Evolutionary conservation across 2,113 vertebrate genomes (phyloP), one percentile per base, ranked within the genome.

Genomic region (Pogonocichla stellata): DNA sequence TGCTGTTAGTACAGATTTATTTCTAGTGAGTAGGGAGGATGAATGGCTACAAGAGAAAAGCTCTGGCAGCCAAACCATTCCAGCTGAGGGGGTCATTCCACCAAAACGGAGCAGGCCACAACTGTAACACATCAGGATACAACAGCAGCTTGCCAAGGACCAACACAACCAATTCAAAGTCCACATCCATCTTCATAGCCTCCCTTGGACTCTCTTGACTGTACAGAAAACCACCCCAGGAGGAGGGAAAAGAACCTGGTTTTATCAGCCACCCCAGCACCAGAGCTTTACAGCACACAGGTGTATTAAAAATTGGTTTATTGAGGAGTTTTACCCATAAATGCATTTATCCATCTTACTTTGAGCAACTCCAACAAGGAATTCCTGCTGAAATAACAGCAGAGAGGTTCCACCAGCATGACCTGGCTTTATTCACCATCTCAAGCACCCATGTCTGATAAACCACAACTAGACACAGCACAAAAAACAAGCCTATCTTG

Each of bases 11-110:
- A 42, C 1, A 6, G 29, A 58, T 36, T 33, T 26, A 31, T 48
- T 36, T 42, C 40, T 38, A 28, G 61, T 0, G 16, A 23, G 19
- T 0, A 38, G 20, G 15, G 14, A 42, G 25, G 31, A 47, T 28
- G 31, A 65, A 86, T 82, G 26, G 36, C 40, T 61, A 9, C 0
- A 0, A 26, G 13, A 74, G 15, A 42, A 0, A 3, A 79, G 62
- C 24, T 66, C 42, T 66, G 51, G 23, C 9, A 74, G 28, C 10
- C 20, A 66, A 57, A 74, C 8, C 12, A 14, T 31, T 74, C 28
- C 34, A 66, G 34, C 4, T 36, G 23, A 36, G 3, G 8, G 19
- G 22, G 9, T n/a, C 42, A 8, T 22, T 22, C 51, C 34, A 51
- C 26, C 71, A 70, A 66, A 66, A 71, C 5, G 5, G 5, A 50